Evolutionary conservation across 2,888 invertebrate genomes (phyloP).

Genomic region (Crocallis elinguaria): DNA sequence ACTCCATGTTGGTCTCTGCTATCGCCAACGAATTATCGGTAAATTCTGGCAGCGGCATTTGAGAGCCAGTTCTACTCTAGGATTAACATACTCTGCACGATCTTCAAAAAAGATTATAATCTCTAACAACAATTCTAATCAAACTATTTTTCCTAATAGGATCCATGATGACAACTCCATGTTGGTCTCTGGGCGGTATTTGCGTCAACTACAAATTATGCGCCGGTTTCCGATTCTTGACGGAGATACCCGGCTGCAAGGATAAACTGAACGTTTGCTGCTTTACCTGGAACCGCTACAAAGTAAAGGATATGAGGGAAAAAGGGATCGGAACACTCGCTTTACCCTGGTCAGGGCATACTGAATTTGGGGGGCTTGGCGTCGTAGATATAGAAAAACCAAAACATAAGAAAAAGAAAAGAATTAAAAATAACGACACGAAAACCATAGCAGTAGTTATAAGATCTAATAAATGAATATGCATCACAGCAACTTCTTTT

Average conservation of each 20-base stretch:
- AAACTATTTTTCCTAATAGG: conserved; percentile 47
- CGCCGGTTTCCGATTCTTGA: conserved; percentile 50
- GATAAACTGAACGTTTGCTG: conserved; percentile 68
- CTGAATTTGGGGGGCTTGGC: conserved; percentile 63
- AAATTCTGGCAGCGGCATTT: not conserved
- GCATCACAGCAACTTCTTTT: not conserved
- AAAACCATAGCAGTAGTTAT: conserved; percentile 34
- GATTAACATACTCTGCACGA: no score
- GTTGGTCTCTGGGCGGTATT: conserved; percentile 70
- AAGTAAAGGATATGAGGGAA: conserved; percentile 55
- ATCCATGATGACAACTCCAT: conserved; percentile 64
- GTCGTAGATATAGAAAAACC: conserved; percentile 39
- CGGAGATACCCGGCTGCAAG: conserved; percentile 69
- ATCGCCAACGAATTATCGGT: no score
- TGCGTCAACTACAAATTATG: conserved; percentile 67
- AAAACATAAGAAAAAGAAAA: conserved; percentile 25
- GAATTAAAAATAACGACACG: conserved; percentile 9
- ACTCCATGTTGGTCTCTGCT: conserved; percentile 68
- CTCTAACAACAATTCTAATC: conserved; percentile 8
- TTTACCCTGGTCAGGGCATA: conserved; percentile 57
- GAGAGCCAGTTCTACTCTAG: not conserved
- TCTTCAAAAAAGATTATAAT: no score
- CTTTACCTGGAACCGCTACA: conserved; percentile 66
- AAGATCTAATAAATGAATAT: conserved; percentile 24
- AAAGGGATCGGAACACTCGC: conserved; percentile 51